Percentiles rank a stretch among this genome's conserved stretches.
phyloP scores from a whole-genome alignment of 2,888 invertebrate genomes.

The Temnothorax ravouxi region DNA sequence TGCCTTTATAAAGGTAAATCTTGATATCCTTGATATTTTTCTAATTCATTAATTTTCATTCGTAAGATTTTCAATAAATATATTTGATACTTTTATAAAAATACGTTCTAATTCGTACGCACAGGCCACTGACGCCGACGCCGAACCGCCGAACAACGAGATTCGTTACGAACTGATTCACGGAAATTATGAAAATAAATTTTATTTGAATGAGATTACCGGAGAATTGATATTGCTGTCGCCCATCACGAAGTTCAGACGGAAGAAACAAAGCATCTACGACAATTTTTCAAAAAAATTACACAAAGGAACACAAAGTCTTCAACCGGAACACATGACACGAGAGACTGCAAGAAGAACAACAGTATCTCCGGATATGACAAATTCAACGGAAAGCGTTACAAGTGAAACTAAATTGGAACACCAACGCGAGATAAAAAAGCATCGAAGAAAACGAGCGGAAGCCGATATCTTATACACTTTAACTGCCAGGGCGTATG shows the following conservation, averaged over 20 bases:
- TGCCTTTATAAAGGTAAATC: slow-evolving; percentile 90
- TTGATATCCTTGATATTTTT: background rate
- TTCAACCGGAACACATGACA: background rate
- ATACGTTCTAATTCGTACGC: slow-evolving; percentile 8
- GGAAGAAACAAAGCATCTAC: slow-evolving; percentile 78
- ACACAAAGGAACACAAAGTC: background rate
- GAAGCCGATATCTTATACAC: slow-evolving; percentile 88
- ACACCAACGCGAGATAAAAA: background rate
- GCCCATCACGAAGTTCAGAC: slow-evolving; percentile 83
- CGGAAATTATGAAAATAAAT: slow-evolving; percentile 92
- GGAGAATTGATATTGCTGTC: slow-evolving; percentile 91
- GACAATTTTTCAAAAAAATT: slow-evolving; percentile 69
- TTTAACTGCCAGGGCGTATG: slow-evolving; percentile 93
- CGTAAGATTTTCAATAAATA: background rate
- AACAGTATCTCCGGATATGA: background rate
- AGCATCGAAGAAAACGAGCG: slow-evolving; percentile 87
- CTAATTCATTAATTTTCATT: background rate
- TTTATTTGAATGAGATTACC: slow-evolving; percentile 91
- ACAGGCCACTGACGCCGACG: slow-evolving; percentile 93
- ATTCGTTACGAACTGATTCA: slow-evolving; percentile 94
- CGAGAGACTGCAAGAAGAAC: slow-evolving; percentile 9
- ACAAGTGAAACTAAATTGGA: background rate
- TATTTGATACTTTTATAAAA: background rate
- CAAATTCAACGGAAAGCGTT: slow-evolving; percentile 2
- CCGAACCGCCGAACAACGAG: slow-evolving; percentile 94